phyloP scores from a whole-genome alignment of 2,113 vertebrate genomes.

The Mesocricetus auratus region DNA sequence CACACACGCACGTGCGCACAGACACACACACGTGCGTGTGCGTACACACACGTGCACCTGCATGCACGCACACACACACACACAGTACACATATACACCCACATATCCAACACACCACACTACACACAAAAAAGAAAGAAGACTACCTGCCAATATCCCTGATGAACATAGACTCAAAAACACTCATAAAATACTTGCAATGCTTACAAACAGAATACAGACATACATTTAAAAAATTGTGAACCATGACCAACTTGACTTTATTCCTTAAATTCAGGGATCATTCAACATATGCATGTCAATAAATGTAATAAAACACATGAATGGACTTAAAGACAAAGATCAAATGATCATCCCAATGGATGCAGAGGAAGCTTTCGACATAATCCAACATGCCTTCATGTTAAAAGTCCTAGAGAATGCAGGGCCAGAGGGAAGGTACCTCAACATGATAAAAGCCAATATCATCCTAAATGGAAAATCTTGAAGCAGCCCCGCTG shows the following conservation, averaged over 20 bases:
- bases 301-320: not conserved
- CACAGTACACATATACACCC: too few relatives aligned
- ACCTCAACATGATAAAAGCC: not conserved
- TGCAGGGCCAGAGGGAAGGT: too few relatives aligned
- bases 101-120: too few relatives aligned
- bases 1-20: too few relatives aligned
- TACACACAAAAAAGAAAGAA: not conserved
- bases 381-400: not conserved
- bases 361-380: not conserved
- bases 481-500: not conserved
- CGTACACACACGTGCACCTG: too few relatives aligned
- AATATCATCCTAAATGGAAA: not conserved
- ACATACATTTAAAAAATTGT: not conserved
- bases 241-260: not conserved
- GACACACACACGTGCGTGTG: too few relatives aligned
- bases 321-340: not conserved
- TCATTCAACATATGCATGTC: not conserved
- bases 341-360: not conserved
- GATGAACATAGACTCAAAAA: not conserved
- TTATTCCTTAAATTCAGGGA: not conserved
- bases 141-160: not conserved
- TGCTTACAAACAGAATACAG: not conserved
- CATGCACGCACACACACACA: too few relatives aligned
- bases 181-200: not conserved
- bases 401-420: not conserved